These are phyloP conservation scores for Sphaeramia orbicularis DNA, from an alignment of 2,797 vertebrate species.

Conservation along the genomic window DNA sequence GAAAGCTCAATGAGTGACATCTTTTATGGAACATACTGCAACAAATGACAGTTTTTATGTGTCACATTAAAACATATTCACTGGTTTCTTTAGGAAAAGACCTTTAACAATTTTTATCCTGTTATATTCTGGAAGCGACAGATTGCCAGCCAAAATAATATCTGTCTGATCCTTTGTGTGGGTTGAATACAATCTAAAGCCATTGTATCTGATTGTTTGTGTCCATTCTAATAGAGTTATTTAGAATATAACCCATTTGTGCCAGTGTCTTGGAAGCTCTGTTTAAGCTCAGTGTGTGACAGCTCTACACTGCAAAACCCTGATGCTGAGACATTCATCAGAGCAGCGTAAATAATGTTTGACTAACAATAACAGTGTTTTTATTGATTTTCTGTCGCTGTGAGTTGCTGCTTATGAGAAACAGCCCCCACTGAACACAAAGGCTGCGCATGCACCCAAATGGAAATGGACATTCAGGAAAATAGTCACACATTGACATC, in stretches of 20 bases:
- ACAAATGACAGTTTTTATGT: too few relatives aligned
- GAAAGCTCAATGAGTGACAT: too few relatives aligned
- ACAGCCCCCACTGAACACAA: constrained; percentile 22
- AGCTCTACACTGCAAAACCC: constrained; percentile 16
- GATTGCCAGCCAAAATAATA: too few relatives aligned
- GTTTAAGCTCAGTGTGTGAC: constrained; percentile 31
- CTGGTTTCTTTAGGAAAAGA: too few relatives aligned
- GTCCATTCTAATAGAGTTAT: constrained; percentile 14
- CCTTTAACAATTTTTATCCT: too few relatives aligned
- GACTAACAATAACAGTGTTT: constrained; percentile 66
- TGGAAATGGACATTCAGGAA: background rate
- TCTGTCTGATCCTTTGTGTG: too few relatives aligned
- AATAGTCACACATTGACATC: background rate
- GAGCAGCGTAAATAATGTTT: constrained; percentile 45
- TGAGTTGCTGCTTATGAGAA: constrained; percentile 57
- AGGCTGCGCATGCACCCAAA: constrained; percentile 2
- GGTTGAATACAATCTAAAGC: too few relatives aligned
- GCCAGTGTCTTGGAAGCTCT: constrained; percentile 19
- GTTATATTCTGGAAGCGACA: too few relatives aligned
- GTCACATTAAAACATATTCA: too few relatives aligned
- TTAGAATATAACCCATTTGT: constrained; percentile 11
- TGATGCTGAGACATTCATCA: constrained; percentile 43
- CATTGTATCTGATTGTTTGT: constrained; percentile 3
- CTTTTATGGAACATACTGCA: too few relatives aligned
- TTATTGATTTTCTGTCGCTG: constrained; percentile 71